Percentiles rank a stretch among this genome's conserved stretches.
These are phyloP conservation scores for Sinelater perroti DNA, from an alignment of 2,888 invertebrate genomes.

Conservation along the genomic window DNA sequence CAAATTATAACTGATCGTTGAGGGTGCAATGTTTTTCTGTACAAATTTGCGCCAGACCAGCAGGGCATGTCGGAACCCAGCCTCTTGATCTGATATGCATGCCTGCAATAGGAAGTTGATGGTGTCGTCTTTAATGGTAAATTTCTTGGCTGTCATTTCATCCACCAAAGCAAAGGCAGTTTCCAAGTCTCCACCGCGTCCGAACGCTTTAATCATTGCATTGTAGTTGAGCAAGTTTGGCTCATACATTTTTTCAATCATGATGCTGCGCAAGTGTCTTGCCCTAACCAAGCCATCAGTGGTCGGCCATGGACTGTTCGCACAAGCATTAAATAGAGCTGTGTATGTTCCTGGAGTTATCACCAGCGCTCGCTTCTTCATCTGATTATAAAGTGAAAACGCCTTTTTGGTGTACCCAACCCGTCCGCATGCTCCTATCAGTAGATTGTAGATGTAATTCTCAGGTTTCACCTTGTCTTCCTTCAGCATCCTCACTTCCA, in stretches of 20 bases:
- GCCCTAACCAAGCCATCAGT: conserved; percentile 76
- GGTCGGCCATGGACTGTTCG: conserved; percentile 74
- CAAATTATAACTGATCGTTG: conserved; percentile 80
- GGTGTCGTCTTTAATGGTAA: conserved; percentile 72
- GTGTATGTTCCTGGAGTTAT: conserved; percentile 79
- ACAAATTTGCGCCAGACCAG: conserved; percentile 88
- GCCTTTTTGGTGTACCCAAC: conserved; percentile 88
- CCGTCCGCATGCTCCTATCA: conserved; percentile 85
- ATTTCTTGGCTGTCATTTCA: conserved; percentile 76
- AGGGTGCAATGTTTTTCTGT: conserved; percentile 70
- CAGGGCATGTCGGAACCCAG: conserved; percentile 84
- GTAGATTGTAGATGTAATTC: conserved; percentile 79
- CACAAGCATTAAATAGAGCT: conserved; percentile 87
- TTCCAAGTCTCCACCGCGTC: conserved; percentile 78
- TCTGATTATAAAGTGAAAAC: conserved; percentile 82
- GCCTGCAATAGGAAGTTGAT: conserved; percentile 85
- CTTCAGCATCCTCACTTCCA: conserved; percentile 80
- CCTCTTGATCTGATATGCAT: conserved; percentile 79
- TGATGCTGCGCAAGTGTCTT: conserved; percentile 69
- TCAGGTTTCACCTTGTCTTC: conserved; percentile 82
- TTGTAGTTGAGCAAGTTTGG: conserved; percentile 83
- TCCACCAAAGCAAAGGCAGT: conserved; percentile 85
- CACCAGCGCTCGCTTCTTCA: conserved; percentile 77
- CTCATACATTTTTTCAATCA: conserved; percentile 73
- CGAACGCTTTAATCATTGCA: conserved; percentile 92